phyloP scores from a whole-genome alignment of 2,113 vertebrate genomes.

The Promerops cafer region DNA sequence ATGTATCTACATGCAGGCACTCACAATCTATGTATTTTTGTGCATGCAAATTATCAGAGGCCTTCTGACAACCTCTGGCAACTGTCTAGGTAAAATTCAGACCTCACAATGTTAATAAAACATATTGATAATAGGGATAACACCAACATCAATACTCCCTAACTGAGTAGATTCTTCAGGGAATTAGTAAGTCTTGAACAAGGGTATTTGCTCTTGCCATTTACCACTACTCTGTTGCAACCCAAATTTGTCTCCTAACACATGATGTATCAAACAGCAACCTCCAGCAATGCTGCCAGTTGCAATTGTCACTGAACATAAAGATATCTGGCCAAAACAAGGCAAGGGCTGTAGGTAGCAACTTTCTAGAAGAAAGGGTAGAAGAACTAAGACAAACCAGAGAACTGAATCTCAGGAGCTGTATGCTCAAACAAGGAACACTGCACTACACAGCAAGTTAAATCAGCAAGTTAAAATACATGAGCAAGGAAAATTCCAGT shows the following conservation, averaged over 20 bases:
- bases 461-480: neutral
- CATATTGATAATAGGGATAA: neutral
- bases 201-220: neutral
- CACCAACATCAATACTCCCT: neutral
- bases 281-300: neutral
- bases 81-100: neutral
- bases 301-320: neutral
- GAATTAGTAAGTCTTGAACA: neutral
- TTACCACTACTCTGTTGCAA: neutral
- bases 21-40: neutral
- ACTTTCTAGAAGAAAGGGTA: neutral
- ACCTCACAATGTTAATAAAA: neutral
- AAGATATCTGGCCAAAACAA: fast-evolving
- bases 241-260: neutral
- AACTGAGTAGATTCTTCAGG: neutral
- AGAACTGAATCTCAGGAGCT: neutral
- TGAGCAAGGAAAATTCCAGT: neutral
- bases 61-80: neutral
- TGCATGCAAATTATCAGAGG: neutral
- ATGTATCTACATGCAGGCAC: neutral
- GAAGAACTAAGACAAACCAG: neutral
- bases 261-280: neutral
- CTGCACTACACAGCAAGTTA: neutral
- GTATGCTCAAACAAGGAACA: neutral
- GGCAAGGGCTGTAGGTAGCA: neutral